These are phyloP conservation scores for Anthonomus grandis DNA, from an alignment of 1,140 invertebrate genomes.

Conservation along the genomic window DNA sequence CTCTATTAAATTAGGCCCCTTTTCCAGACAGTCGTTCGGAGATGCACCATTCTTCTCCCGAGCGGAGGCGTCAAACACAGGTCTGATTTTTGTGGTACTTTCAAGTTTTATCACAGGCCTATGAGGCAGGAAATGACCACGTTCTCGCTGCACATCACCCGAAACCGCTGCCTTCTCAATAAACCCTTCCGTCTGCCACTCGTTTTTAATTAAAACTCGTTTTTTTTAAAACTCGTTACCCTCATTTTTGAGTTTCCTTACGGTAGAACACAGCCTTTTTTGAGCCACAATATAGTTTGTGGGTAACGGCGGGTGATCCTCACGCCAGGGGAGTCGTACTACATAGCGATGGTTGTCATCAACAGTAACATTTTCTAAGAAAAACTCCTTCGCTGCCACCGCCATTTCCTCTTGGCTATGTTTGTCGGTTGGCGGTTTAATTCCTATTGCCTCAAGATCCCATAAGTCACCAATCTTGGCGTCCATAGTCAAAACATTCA, in stretches of 20 bases:
- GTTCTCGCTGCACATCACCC: background rate
- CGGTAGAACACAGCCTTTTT: too few relatives aligned
- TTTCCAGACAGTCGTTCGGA: slow-evolving; percentile 43
- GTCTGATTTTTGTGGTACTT: slow-evolving; percentile 25
- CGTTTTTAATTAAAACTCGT: background rate
- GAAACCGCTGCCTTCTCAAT: slow-evolving; percentile 3
- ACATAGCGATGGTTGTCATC: too few relatives aligned
- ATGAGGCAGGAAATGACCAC: slow-evolving; percentile 31
- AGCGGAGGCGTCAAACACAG: slow-evolving; percentile 36
- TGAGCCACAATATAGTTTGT: too few relatives aligned
- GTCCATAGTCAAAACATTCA: too few relatives aligned
- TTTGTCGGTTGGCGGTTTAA: too few relatives aligned
- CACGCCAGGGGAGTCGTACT: too few relatives aligned
- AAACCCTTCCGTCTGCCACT: slow-evolving; percentile 4
- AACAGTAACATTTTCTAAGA: too few relatives aligned
- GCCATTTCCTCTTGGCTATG: too few relatives aligned
- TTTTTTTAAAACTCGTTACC: background rate
- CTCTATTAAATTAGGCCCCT: slow-evolving; percentile 43
- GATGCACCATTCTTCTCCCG: slow-evolving; percentile 33
- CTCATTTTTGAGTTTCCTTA: slow-evolving; percentile 1
- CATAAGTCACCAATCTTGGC: too few relatives aligned
- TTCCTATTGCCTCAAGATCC: too few relatives aligned
- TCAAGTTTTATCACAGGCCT: slow-evolving; percentile 23
- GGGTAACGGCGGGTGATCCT: too few relatives aligned
- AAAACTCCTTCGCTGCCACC: too few relatives aligned